phyloP scores from a whole-genome alignment of 1,140 invertebrate species.

The Micrasema minimum region DNA sequence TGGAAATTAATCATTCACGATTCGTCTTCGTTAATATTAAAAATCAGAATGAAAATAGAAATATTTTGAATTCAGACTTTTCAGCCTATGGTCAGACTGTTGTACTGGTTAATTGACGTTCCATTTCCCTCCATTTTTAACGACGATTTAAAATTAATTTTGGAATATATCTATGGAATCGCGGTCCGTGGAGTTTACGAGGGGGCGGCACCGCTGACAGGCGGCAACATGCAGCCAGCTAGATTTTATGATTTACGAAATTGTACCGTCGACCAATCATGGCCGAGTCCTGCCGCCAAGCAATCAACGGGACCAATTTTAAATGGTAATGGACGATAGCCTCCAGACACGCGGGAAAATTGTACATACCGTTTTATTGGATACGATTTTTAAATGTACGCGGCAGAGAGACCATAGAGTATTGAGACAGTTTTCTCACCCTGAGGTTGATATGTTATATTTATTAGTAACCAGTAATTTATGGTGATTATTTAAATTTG shows the following conservation, averaged over 20 bases:
- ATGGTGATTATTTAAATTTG: too few relatives aligned
- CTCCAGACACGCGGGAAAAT: slow-evolving; percentile 47
- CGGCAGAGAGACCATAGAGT: slow-evolving; percentile 13
- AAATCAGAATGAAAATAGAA: too few relatives aligned
- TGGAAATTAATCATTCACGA: too few relatives aligned
- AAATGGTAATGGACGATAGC: slow-evolving; percentile 52
- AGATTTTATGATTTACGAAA: slow-evolving; percentile 51
- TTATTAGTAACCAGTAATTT: too few relatives aligned
- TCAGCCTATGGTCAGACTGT: not conserved
- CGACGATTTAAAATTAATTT: slow-evolving; percentile 44
- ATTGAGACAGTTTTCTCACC: slow-evolving; percentile 27
- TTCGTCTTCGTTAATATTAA: too few relatives aligned
- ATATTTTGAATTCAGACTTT: too few relatives aligned
- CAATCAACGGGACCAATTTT: slow-evolving; percentile 45
- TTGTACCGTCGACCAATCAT: slow-evolving; percentile 41
- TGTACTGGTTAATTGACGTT: slow-evolving; percentile 40
- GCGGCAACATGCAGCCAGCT: slow-evolving; percentile 41
- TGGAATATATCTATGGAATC: slow-evolving; percentile 40
- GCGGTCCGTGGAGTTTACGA: slow-evolving; percentile 44
- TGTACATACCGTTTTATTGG: slow-evolving; percentile 29
- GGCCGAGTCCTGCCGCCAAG: slow-evolving; percentile 34
- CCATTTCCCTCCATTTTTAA: slow-evolving; percentile 46
- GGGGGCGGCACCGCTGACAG: slow-evolving; percentile 53
- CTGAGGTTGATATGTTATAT: not conserved
- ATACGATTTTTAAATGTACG: slow-evolving; percentile 24